Base-by-base conservation (phyloP, 2,888 invertebrate genomes). In the Caenorhabditis doughertyi region DNA sequence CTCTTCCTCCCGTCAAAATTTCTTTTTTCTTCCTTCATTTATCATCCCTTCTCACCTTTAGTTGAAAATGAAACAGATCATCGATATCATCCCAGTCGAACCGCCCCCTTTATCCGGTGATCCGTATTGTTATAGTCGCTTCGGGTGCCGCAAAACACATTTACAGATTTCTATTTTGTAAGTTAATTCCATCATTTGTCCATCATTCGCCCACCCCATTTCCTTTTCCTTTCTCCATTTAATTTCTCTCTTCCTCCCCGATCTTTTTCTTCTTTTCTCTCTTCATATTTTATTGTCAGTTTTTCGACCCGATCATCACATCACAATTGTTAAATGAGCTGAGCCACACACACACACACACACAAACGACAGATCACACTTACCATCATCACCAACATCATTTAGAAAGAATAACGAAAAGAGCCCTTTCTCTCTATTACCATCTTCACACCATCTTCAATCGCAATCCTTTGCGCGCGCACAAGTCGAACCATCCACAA, bases 291-390 rank as follows among this genome's bases (percentile, higher is more conserved):
- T 68, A 80, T 80, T 72, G 80, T 74, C 72, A 71, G 65, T 67
- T 79, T 53, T 72, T 72, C 72, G 71, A 74, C 72, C 67, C 62
- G 73, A 68, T 80, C 80, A 58, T 65, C 65, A 70, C 60, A 77
- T 73, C 73, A 77, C 77, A 77, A 68, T 62, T 77, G 77, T 77
- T 77, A 77, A 77, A 77, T 62, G 77, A 77, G 77, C 77, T 77
- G 77, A 77, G 68, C 77, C 68, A 68, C 76, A 72, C 64, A 72
- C 72, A 64, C 73, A 73, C 56, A 64, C 73, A 73, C 44, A 77
- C 58, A 72, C 35, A 73, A 73, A 77, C 62, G 68, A 77, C 77
- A 77, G 77, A 77, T 18, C 44, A 47, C 77, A 68, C 55, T 60
- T 25, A 60, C 21, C 60, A 39, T 60, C 42, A 23, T 39, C 23